Percentiles rank a stretch among this genome's conserved stretches.
These are phyloP conservation scores for Thalassaphorura encarpata DNA, from an alignment of 1,140 invertebrate species.

Conservation along the genomic window DNA sequence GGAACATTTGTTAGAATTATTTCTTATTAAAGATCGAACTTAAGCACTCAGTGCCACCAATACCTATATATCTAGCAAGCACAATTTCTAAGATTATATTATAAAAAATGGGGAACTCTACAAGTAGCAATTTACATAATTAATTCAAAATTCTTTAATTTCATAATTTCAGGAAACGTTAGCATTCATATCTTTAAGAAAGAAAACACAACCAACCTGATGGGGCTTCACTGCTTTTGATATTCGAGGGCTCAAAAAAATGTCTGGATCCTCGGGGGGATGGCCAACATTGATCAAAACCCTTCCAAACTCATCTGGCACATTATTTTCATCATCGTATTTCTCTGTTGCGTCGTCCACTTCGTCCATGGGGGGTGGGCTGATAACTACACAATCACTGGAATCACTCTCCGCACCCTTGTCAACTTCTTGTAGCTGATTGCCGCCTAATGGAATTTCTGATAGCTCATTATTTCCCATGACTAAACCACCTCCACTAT, in stretches of 20 bases:
- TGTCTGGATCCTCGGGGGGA: conserved; percentile 79
- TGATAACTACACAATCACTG: conserved; percentile 67
- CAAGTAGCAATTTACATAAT: too few species aligned
- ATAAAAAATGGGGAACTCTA: too few species aligned
- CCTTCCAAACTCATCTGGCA: conserved; percentile 79
- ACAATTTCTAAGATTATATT: too few species aligned
- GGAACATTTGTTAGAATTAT: not conserved
- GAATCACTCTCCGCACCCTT: conserved; percentile 44
- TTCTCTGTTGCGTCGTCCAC: conserved; percentile 49
- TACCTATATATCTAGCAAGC: not conserved
- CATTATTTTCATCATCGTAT: conserved; percentile 73
- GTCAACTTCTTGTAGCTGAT: conserved; percentile 35
- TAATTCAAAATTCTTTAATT: too few species aligned
- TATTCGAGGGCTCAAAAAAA: conserved; percentile 88
- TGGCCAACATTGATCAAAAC: conserved; percentile 95
- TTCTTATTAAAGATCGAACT: too few species aligned
- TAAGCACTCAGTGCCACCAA: not conserved
- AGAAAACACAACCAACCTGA: conserved; percentile 45
- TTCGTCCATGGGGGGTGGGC: conserved; percentile 50
- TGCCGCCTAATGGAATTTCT: not conserved
- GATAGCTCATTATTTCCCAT: conserved; percentile 40
- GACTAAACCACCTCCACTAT: conserved; percentile 38
- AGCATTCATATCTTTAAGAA: too few species aligned
- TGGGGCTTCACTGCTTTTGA: conserved; percentile 90
- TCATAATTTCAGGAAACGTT: too few species aligned